phyloP scores from a whole-genome alignment of 2,797 vertebrate genomes.

The Anisognathus igniventris region DNA sequence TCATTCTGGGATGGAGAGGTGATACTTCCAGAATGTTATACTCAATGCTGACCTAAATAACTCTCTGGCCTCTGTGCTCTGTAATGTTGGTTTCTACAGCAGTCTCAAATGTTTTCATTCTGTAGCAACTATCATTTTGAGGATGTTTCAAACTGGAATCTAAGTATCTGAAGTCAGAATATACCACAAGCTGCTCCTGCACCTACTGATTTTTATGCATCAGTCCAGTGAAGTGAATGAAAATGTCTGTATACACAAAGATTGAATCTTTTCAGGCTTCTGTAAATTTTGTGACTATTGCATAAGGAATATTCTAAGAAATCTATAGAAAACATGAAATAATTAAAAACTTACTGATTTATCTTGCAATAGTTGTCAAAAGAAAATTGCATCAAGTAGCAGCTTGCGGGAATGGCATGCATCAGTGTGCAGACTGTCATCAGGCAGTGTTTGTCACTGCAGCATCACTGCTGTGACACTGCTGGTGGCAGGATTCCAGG shows the following conservation, averaged over 20 bases:
- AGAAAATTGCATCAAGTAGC: background rate
- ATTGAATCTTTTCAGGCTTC: background rate
- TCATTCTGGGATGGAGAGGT: background rate
- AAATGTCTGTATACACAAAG: background rate
- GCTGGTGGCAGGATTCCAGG: background rate
- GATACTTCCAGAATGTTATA: background rate
- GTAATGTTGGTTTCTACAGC: background rate
- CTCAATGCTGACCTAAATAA: background rate
- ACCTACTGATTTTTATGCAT: background rate
- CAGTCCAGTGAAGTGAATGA: background rate
- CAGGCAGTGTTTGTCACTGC: background rate
- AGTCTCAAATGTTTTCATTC: background rate
- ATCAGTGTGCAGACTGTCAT: background rate
- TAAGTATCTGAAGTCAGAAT: background rate
- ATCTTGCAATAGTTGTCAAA: background rate
- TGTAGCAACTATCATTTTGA: background rate
- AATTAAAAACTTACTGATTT: background rate
- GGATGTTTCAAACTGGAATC: background rate
- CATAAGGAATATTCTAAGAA: background rate
- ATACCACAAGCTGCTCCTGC: background rate
- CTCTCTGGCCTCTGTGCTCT: background rate
- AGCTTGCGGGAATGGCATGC: background rate
- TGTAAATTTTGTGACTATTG: background rate
- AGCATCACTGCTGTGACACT: background rate
- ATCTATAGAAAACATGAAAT: background rate